Evolutionary conservation across 2,888 invertebrate genomes (phyloP).

Genomic region (Oscheius sp.): DNA sequence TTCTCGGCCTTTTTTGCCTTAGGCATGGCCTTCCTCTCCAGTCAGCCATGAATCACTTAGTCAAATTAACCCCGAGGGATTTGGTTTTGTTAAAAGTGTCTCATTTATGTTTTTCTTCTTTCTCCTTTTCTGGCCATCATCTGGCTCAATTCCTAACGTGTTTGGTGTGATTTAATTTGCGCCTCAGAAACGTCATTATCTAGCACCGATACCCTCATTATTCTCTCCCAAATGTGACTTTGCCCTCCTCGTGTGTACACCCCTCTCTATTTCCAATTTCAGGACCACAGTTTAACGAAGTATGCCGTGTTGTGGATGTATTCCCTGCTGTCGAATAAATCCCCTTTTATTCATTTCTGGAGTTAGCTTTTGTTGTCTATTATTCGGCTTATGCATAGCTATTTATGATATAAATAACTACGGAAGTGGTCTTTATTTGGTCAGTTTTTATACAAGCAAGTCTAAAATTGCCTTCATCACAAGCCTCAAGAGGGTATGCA

Average conservation of each 20-base stretch:
- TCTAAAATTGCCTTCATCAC: too few relatives aligned
- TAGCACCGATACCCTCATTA: conserved; percentile 17
- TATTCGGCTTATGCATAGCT: conserved; percentile 57
- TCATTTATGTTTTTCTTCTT: neutral
- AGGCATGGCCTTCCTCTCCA: neutral
- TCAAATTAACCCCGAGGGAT: conserved; percentile 3
- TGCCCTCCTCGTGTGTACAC: neutral
- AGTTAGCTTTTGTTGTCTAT: conserved; percentile 56
- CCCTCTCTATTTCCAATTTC: neutral
- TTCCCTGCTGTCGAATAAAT: conserved; percentile 35
- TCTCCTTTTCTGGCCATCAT: neutral
- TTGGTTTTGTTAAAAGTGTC: neutral
- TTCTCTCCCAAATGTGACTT: conserved; percentile 9
- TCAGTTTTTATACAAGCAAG: conserved; percentile 27
- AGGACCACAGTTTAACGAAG: neutral
- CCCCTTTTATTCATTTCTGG: conserved; percentile 57
- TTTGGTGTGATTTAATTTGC: conserved; percentile 28
- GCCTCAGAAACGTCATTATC: conserved; percentile 26
- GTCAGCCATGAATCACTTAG: neutral
- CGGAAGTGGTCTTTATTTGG: conserved; percentile 64
- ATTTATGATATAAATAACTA: conserved; percentile 62
- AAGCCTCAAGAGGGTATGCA: too few relatives aligned
- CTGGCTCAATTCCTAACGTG: conserved; percentile 15
- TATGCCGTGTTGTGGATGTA: conserved; percentile 12
- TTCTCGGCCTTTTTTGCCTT: neutral